Evolutionary conservation across 1,140 invertebrate species (phyloP), one percentile per base, ranked within the genome.

Genomic region (Cardiocondyla obscurior): DNA sequence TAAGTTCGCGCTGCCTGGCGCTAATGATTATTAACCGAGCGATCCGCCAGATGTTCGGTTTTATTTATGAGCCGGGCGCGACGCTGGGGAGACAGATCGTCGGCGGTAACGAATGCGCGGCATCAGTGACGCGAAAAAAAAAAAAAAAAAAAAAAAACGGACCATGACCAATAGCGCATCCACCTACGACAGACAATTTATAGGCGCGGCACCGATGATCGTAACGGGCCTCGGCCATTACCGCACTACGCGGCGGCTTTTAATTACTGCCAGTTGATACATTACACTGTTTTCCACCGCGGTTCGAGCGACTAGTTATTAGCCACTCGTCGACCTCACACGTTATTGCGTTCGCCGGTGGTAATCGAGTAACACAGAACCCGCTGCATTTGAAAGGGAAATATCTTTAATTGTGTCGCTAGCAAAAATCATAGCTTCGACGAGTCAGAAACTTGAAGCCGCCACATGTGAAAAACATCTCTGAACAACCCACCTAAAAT

Each of bases 251-350:
- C 81, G 77, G 77, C 73, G 77, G 86, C 87, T 88, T 88, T 88
- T 88, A 88, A 88, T 88, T 88, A 88, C 87, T 85, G 36, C 77
- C 82, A 49, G 77, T 88, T 88, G 87, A 88, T 88, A 55, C 86
- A 88, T 88, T 87, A 86, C 69, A 64, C 81, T 55, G 76, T 74
- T 46, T 53, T 16, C 53, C 73, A 64, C 53, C 86, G 39, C 33
- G 49, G 22, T 39, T 16, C 51, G 67, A 49, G 22, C 51, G 67
- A 72, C 72, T 83, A 84, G 84, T 88, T 85, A 88, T 88, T 88
- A 88, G 81, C 81, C 73, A 84, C 87, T 84, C 81, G 84, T 81
- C 82, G 72, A 19, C 28, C 36, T 51, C 82, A 22, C 60, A 42
- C 85, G 82, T 86, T 87, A 87, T 86, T 86, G 53, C 85, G 19